Base-by-base conservation (phyloP, 1,140 invertebrate species). In the Solenopsis fugax region DNA sequence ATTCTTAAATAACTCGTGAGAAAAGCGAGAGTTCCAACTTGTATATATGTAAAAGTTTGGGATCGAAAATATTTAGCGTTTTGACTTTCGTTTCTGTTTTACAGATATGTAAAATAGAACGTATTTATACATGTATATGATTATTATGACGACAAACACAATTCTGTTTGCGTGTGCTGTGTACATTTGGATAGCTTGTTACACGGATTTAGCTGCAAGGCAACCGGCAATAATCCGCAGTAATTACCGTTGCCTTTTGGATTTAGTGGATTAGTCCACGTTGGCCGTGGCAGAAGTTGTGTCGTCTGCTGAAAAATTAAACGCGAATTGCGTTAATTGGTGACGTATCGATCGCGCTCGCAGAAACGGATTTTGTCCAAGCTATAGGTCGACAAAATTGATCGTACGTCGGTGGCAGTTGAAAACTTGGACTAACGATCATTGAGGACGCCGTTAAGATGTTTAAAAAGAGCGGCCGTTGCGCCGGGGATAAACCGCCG, bases 321-420 rank as follows among this genome's bases (percentile, higher is more conserved):
- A 76, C 62, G 76, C 48, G 71, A 90, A 90, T 90, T 90, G 89
- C 72, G 34, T 60, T 90, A 89, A 90, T 90, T 90, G 88, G 13
- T 4, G 21, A 58, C 5, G 21, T 21, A 50, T n/a, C 80, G 24
- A 75, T 60, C 69, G 41, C 18, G 54, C 18, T 34, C 12, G 9
- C 34, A n/a, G 78, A 71, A 48, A 48, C n/a, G 65, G 37, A 82
- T 48, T 82, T 71, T 24, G 2, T 2, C n/a, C 21, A 7, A 56
- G 67, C 5, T 41, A 2, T 29, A n/a, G 13, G n/a, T 56, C 3
- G 34, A 4, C 21, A 1, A 48, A 58, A 73, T 84, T 50, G 73
- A 85, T 65, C 41, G 65, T 45, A n/a, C 52, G 18, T 76, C 4
- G 48, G 4, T 29, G 45, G 21, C 58, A 24, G 45, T 56, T 62